phyloP scores from a whole-genome alignment of 2,888 invertebrate genomes.

The Drosophila infuscata region DNA sequence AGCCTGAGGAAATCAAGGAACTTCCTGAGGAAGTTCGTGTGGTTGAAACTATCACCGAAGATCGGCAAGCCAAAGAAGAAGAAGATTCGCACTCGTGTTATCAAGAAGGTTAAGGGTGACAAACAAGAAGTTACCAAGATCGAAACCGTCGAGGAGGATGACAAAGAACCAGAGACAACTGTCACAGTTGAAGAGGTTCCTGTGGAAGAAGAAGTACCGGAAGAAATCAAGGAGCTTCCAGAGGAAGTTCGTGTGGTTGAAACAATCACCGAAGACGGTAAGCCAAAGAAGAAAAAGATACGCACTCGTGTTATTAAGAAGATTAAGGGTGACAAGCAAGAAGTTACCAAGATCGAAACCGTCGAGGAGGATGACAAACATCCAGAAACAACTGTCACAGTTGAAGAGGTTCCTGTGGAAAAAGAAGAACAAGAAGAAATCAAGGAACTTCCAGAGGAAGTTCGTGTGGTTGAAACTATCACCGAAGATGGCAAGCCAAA shows the following conservation, averaged over 20 bases:
- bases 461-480: constrained; percentile 48
- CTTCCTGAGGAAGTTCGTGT: constrained; percentile 23
- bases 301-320: constrained; percentile 47
- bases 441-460: constrained; percentile 56
- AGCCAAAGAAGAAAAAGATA: constrained; percentile 36
- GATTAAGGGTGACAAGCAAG: constrained; percentile 56
- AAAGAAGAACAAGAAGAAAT: constrained; percentile 39
- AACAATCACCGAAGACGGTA: constrained; percentile 25
- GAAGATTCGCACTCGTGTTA: constrained; percentile 25
- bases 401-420: constrained; percentile 45
- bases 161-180: constrained; percentile 8
- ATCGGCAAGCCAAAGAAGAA: constrained; percentile 22
- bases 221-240: constrained; percentile 23
- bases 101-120: constrained; percentile 25
- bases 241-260: constrained; percentile 32
- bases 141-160: constrained; percentile 26
- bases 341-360: constrained; percentile 62
- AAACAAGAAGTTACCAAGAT: constrained; percentile 29
- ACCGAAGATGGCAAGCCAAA: constrained; percentile 56
- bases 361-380: constrained; percentile 56
- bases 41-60: constrained; percentile 13
- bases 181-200: constrained; percentile 6
- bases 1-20: constrained; percentile 15
- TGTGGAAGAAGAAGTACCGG: constrained; percentile 9
- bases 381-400: constrained; percentile 50